These are phyloP conservation scores for Ceratothoa steindachneri DNA, from an alignment of 2,888 invertebrate species.

Conservation along the genomic window DNA sequence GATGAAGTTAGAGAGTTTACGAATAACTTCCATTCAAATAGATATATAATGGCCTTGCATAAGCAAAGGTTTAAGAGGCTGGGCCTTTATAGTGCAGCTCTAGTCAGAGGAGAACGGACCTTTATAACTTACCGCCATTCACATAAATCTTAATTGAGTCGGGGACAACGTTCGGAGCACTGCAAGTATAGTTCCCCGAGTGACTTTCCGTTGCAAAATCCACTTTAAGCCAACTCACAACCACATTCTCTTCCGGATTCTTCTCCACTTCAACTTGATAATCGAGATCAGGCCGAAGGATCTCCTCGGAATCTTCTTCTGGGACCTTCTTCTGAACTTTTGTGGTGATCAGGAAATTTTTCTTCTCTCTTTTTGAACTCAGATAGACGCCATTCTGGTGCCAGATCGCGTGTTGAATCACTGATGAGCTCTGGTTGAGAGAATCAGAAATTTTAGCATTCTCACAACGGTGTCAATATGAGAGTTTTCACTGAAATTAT, in stretches of 20 bases:
- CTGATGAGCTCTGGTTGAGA: constrained; percentile 29
- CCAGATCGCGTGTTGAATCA: constrained; percentile 37
- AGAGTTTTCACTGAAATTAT: too few species aligned
- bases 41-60: too few species aligned
- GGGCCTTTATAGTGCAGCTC: neutral
- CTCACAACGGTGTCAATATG: too few species aligned
- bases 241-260: neutral
- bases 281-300: neutral
- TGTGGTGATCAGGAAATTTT: constrained; percentile 21
- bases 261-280: neutral
- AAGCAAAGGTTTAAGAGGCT: too few species aligned
- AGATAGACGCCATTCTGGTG: constrained; percentile 36
- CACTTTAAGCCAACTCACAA: constrained; percentile 33
- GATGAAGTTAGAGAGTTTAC: too few species aligned
- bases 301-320: neutral
- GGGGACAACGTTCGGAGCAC: constrained; percentile 29
- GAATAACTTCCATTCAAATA: too few species aligned
- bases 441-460: too few species aligned
- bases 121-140: constrained; percentile 38
- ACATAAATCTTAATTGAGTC: constrained; percentile 41
- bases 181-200: constrained; percentile 44
- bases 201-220: constrained; percentile 27
- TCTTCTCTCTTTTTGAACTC: constrained; percentile 28
- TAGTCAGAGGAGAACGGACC: too few species aligned
- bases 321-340: neutral